These are phyloP conservation scores for Bovichtus diacanthus DNA, from an alignment of 2,797 vertebrate genomes.

Conservation along the genomic window DNA sequence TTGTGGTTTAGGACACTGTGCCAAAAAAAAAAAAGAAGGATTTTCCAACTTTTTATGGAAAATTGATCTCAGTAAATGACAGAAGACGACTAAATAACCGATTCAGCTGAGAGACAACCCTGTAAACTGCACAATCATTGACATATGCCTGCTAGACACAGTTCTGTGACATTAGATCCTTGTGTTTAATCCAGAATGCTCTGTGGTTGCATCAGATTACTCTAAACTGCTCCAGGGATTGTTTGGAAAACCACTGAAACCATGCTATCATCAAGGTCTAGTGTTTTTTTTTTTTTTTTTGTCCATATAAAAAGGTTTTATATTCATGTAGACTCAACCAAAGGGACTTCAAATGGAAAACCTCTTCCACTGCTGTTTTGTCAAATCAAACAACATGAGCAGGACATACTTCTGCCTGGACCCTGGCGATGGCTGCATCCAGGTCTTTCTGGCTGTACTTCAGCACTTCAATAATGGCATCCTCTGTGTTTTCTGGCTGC, in stretches of 20 bases:
- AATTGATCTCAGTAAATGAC: neutral
- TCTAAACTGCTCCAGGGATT: neutral
- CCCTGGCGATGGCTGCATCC: slow-evolving; percentile 86
- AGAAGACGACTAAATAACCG: neutral
- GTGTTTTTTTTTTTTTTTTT: neutral
- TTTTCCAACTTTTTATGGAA: neutral
- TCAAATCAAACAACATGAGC: slow-evolving; percentile 1
- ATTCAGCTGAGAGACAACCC: neutral
- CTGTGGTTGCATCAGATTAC: neutral
- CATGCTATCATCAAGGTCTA: neutral
- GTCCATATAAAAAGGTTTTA: neutral
- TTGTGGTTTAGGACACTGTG: neutral
- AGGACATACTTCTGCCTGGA: slow-evolving; percentile 80
- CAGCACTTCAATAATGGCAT: slow-evolving; percentile 91
- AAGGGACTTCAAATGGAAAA: slow-evolving; percentile 1
- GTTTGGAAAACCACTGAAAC: neutral
- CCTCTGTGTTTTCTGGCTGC: slow-evolving; percentile 73
- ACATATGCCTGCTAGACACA: neutral
- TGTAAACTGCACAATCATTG: neutral
- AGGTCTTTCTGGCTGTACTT: slow-evolving; percentile 95
- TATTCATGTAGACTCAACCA: neutral
- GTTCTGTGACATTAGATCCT: neutral
- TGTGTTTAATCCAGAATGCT: neutral
- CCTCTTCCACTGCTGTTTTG: neutral
- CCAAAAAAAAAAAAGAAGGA: neutral